Base-by-base conservation (phyloP, 2,888 invertebrate genomes). In the Palloptera scutellata region DNA sequence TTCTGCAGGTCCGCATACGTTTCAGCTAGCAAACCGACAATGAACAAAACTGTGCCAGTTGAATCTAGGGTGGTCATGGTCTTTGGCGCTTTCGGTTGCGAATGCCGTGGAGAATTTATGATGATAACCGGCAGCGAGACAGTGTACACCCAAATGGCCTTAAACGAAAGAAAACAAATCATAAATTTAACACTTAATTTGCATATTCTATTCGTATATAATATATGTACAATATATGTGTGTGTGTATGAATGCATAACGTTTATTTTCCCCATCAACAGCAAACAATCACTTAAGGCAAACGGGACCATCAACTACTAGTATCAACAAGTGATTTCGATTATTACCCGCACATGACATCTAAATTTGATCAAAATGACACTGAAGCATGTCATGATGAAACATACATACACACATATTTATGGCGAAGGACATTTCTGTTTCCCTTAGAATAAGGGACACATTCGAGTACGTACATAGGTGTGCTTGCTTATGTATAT, bases 1-100 rank as follows among this genome's bases (percentile, higher is more conserved):
- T 97, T 97, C 80, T 97, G 96, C 61, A 96, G 86, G 86, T 97
- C 97, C 0, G 96, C 95, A 76, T 95, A 92, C 0, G 95, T 94
- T 86, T 97, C 97, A 17, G 92, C 92, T 58, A 95, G 81, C 58
- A 97, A 86, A 9, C 96, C 96, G 55, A 92, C 88, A n/a, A 93
- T 88, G 79, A 95, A 96, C 74, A 96, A 87, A 1, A 92, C 90
- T 0, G 93, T 92, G 1, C 96, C 96, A 5, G 93, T 91, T 1
- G 95, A 93, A 82, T 96, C 96, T 69, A 93, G 86, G 0, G 92
- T 91, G 1, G 94, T 94, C 94, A 94, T 94, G 0, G 93, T 94
- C 85, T 92, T 92, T 0, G 93, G 93, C 0, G 92, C 91, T 77
- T 87, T 87, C 0, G 90, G 90, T 57, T 89, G 89, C 70, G 93